These are phyloP conservation scores for Poeciliopsis prolifica DNA, from an alignment of 2,113 vertebrate genomes.

Conservation along the genomic window DNA sequence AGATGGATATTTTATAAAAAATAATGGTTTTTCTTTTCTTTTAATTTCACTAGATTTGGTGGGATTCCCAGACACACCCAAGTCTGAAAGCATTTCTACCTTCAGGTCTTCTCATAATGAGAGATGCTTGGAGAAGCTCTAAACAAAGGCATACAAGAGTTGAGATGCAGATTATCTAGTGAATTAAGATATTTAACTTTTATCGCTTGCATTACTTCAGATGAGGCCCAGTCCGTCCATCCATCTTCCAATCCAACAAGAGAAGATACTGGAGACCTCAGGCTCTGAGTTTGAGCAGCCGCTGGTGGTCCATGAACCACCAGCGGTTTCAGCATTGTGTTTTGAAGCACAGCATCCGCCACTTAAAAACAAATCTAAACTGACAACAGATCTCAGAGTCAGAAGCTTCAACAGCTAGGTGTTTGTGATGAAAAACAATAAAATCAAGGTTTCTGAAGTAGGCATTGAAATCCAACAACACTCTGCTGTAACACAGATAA, in stretches of 20 bases:
- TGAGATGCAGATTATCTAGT: too few species aligned
- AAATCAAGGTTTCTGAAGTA: slow-evolving; percentile 6
- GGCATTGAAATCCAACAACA: background rate
- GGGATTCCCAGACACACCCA: too few species aligned
- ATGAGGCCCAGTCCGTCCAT: background rate
- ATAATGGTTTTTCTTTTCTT: background rate
- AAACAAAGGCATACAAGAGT: too few species aligned
- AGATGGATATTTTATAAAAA: background rate
- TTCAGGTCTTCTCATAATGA: too few species aligned
- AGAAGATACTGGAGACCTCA: background rate
- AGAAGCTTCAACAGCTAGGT: slow-evolving; percentile 16
- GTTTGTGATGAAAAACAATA: slow-evolving; percentile 12
- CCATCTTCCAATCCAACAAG: background rate
- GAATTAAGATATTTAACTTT: too few species aligned
- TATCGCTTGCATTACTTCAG: background rate
- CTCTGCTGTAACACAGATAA: slow-evolving; percentile 17
- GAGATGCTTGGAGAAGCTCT: too few species aligned
- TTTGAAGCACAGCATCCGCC: slow-evolving; percentile 13
- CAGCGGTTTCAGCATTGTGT: slow-evolving; percentile 11
- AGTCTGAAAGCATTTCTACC: too few species aligned
- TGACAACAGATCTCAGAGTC: slow-evolving; percentile 28
- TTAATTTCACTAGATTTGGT: background rate
- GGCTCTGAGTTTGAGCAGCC: background rate
- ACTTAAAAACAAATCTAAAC: slow-evolving; percentile 17
- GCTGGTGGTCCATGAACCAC: slow-evolving; percentile 1